These are phyloP conservation scores for Cheilosia vulpina DNA, from an alignment of 2,888 invertebrate species.

Conservation along the genomic window DNA sequence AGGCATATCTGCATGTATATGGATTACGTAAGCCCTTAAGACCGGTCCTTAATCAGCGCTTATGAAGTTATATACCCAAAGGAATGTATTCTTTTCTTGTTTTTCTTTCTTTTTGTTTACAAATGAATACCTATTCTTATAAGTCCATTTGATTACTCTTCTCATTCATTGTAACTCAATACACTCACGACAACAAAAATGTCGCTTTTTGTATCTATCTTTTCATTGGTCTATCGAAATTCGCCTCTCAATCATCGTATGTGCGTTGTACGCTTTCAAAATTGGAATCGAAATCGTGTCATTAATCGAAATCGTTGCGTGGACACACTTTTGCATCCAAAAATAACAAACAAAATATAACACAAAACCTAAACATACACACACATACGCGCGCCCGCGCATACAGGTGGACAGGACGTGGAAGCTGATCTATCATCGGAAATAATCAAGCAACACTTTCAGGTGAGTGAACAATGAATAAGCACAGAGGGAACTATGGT, in stretches of 20 bases:
- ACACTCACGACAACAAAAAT: conserved; percentile 63
- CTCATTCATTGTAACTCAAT: conserved; percentile 51
- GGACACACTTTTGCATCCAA: conserved; percentile 44
- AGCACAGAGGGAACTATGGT: conserved; percentile 33
- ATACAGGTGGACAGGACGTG: conserved; percentile 83
- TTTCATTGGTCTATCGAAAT: conserved; percentile 70
- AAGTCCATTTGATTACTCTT: not conserved
- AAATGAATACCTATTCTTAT: not conserved
- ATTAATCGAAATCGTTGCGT: conserved; percentile 44
- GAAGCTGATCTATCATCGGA: conserved; percentile 83
- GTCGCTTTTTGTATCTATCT: conserved; percentile 65
- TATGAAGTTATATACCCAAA: not conserved
- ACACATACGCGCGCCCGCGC: conserved; percentile 75
- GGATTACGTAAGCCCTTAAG: too few species aligned
- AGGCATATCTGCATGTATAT: too few species aligned
- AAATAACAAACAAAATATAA: conserved; percentile 31
- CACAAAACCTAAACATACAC: conserved; percentile 76
- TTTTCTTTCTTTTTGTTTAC: not conserved
- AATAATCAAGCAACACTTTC: conserved; percentile 84
- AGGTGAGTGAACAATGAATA: conserved; percentile 80
- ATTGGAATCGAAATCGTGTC: conserved; percentile 65
- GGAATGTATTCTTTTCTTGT: not conserved
- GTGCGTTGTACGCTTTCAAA: conserved; percentile 20
- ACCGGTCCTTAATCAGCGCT: too few species aligned
- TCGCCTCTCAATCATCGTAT: conserved; percentile 45